These are phyloP conservation scores for Drosophila setosimentum DNA, from an alignment of 2,888 invertebrate species.

Conservation along the genomic window DNA sequence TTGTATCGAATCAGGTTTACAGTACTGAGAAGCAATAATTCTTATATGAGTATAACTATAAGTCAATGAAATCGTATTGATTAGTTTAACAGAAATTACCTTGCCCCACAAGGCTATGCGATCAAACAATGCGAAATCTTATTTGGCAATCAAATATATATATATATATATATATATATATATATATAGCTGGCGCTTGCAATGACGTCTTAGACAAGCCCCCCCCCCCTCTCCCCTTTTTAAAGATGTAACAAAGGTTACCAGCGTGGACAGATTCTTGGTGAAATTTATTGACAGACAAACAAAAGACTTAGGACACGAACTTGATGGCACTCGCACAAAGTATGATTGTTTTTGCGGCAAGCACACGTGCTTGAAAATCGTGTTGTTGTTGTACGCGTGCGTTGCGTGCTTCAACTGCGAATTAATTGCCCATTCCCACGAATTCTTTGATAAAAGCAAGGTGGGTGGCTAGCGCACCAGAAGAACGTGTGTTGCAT, in stretches of 20 bases:
- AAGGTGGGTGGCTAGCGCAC: conserved; percentile 58
- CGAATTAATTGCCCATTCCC: conserved; percentile 53
- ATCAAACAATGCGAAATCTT: conserved; percentile 34
- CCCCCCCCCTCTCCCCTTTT: conserved; percentile 16
- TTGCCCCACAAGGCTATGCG: conserved; percentile 35
- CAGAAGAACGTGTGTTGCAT: conserved; percentile 40
- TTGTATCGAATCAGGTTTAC: conserved; percentile 30
- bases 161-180: not conserved
- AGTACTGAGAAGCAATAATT: conserved; percentile 42
- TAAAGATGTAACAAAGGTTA: conserved; percentile 27
- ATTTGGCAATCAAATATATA: conserved; percentile 25
- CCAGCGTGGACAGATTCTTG: conserved; percentile 2
- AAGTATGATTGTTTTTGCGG: conserved; percentile 20
- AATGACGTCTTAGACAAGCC: conserved; percentile 11
- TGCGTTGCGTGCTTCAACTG: conserved; percentile 46
- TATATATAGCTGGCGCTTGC: conserved; percentile 8
- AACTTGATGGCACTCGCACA: conserved; percentile 36
- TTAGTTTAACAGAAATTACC: conserved; percentile 24
- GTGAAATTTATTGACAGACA: conserved; percentile 21
- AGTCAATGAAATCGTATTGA: conserved; percentile 32
- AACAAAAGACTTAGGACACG: conserved; percentile 72
- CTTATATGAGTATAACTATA: conserved; percentile 13
- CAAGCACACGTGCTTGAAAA: conserved; percentile 6
- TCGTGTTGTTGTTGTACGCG: conserved; percentile 36
- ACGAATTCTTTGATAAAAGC: conserved; percentile 43